These are phyloP conservation scores for Rhizomys pruinosus DNA, from an alignment of 2,113 vertebrate species.

Conservation along the genomic window DNA sequence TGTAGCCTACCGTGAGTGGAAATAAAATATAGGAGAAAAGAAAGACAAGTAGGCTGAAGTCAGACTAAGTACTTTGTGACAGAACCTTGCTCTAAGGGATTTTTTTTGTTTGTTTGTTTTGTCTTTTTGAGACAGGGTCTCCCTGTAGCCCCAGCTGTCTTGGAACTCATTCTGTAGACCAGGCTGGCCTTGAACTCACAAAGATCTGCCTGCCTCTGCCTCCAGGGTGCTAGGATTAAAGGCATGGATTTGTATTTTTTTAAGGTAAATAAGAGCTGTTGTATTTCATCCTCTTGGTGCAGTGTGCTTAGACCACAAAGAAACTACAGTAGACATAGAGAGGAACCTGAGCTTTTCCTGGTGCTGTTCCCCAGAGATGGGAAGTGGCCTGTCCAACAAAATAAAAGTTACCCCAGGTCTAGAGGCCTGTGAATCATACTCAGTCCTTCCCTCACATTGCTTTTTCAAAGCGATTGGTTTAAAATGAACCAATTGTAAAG, in stretches of 20 bases:
- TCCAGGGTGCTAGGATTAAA: too few species aligned
- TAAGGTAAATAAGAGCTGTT: neutral
- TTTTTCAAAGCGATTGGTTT: constrained; percentile 23
- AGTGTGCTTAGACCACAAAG: neutral
- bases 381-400: neutral
- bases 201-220: too few species aligned
- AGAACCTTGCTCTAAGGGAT: neutral
- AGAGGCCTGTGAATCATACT: neutral
- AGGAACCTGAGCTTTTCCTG: neutral
- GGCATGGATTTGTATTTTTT: too few species aligned
- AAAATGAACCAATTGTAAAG: neutral
- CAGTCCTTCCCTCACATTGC: neutral
- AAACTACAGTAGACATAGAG: neutral
- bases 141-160: too few species aligned
- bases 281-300: constrained; percentile 15
- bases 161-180: too few species aligned
- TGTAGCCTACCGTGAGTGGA: neutral
- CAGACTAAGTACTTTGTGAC: neutral
- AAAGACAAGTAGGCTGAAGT: neutral
- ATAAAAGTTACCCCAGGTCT: neutral
- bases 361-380: neutral
- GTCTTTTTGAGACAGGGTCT: too few species aligned
- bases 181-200: too few species aligned
- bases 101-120: neutral
- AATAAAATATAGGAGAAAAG: neutral